Conservation (phyloP, 2,888 invertebrate species). For the Sarcophaga variegata region DNA sequence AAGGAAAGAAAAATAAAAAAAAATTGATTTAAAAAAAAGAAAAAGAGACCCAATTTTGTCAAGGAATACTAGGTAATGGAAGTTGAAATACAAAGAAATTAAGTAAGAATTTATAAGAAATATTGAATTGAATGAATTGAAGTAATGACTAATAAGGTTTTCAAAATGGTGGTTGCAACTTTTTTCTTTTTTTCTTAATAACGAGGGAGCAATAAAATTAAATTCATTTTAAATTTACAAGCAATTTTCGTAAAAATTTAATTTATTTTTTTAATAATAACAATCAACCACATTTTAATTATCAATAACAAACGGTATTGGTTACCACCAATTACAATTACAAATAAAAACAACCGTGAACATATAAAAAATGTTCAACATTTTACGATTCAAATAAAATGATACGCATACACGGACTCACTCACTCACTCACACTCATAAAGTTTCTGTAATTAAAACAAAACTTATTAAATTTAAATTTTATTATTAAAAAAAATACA, state of each 20-base stretch:
- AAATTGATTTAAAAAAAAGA: background rate
- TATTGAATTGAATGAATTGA: too few relatives aligned
- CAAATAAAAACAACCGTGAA: slow-evolving; percentile 49
- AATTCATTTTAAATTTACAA: too few relatives aligned
- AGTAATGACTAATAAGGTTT: too few relatives aligned
- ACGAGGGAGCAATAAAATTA: too few relatives aligned
- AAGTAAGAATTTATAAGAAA: too few relatives aligned
- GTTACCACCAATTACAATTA: slow-evolving; percentile 19
- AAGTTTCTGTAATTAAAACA: slow-evolving; percentile 64
- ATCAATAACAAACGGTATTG: slow-evolving; percentile 51
- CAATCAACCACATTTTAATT: slow-evolving; percentile 2
- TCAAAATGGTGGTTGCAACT: too few relatives aligned
- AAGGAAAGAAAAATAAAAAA: background rate
- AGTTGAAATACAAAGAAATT: too few relatives aligned
- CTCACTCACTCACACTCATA: slow-evolving; percentile 22
- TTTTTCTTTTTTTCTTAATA: too few relatives aligned
- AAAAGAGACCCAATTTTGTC: background rate
- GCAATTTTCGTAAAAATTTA: too few relatives aligned
- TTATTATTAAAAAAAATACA: slow-evolving; percentile 37
- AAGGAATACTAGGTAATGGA: background rate
- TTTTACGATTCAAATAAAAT: slow-evolving; percentile 55
- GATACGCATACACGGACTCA: slow-evolving; percentile 7
- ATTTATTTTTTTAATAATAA: too few relatives aligned
- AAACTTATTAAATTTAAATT: slow-evolving; percentile 68
- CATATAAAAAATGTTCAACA: slow-evolving; percentile 45